Conservation (phyloP, 2,113 vertebrate species). For the Dendropsophus ebraccatus region DNA sequence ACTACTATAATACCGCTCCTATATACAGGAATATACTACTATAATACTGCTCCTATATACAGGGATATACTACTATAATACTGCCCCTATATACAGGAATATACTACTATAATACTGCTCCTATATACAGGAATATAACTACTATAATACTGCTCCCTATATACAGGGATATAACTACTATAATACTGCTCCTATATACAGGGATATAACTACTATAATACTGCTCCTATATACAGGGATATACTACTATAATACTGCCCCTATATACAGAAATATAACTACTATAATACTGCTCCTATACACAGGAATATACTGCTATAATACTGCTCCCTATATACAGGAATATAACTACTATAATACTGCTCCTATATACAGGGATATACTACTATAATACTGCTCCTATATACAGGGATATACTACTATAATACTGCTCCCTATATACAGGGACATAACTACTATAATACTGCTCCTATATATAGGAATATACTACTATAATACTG, state of each 20-base stretch:
- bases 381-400: constrained; percentile 6
- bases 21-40: constrained; percentile 1
- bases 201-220: constrained; percentile 8
- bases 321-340: not conserved
- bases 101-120: constrained; percentile 10
- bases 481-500: no score
- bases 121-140: constrained; percentile 9
- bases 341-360: constrained; percentile 16
- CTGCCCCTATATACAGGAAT: not conserved
- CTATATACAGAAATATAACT: constrained; percentile 4
- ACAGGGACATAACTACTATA: not conserved
- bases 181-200: constrained; percentile 8
- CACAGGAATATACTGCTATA: constrained; percentile 4
- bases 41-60: not conserved
- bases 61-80: not conserved
- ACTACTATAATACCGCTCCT: constrained; percentile 6
- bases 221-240: not conserved
- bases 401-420: constrained; percentile 5
- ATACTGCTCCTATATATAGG: no score
- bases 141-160: constrained; percentile 3
- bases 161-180: not conserved
- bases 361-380: not conserved
- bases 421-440: constrained; percentile 1
- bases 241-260: constrained; percentile 9
- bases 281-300: constrained; percentile 2